A percentile compares a stretch with the other conserved stretches of the same genome.
Conservation (phyloP, 2,113 vertebrate genomes). For the Bambusicola thoracicus region DNA sequence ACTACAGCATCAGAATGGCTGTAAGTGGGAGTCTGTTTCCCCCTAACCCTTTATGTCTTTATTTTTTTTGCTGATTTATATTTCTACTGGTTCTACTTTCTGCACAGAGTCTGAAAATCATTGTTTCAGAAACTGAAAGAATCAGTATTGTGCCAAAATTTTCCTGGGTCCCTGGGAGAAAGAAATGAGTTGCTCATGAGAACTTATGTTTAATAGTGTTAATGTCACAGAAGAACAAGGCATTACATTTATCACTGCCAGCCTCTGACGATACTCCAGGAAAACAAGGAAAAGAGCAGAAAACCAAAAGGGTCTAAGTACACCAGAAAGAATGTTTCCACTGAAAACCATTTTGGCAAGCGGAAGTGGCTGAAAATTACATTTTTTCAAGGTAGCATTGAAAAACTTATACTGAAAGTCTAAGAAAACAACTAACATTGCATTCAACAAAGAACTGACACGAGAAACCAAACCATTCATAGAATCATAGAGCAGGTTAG, state of each 20-base stretch:
- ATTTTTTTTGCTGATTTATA: neutral
- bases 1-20: neutral
- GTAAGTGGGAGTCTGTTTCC: neutral
- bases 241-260: slow-evolving; percentile 21
- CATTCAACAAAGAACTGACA: neutral
- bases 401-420: neutral
- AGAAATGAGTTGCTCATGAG: neutral
- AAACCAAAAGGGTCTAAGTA: slow-evolving; percentile 10
- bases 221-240: neutral
- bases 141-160: neutral
- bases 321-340: neutral
- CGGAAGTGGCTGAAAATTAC: neutral
- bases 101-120: neutral
- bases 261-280: neutral
- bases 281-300: slow-evolving; percentile 7
- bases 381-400: neutral
- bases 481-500: too few relatives aligned
- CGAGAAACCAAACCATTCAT: neutral
- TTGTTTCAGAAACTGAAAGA: neutral
- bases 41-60: neutral
- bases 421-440: neutral
- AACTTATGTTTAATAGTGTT: neutral
- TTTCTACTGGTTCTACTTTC: neutral
- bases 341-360: neutral
- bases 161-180: neutral